A percentile compares a stretch with the other conserved stretches of the same genome.
Conservation (phyloP, 2,888 invertebrate species). For the Chalcis sispes region DNA sequence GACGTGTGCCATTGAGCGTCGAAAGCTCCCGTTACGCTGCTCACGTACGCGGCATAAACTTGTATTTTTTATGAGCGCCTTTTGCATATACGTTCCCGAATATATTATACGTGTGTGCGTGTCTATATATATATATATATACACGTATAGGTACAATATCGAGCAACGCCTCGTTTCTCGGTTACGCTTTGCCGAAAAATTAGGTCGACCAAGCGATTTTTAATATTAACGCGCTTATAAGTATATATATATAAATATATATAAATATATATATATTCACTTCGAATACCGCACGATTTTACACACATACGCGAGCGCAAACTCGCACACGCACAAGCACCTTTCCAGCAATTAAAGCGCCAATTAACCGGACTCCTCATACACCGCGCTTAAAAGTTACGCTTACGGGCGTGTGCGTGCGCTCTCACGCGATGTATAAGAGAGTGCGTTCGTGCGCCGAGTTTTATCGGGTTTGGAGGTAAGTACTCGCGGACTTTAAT, state of each 20-base stretch:
- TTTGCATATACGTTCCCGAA: neutral
- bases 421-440: too few relatives aligned
- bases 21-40: conserved; percentile 44
- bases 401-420: too few relatives aligned
- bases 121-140: conserved; percentile 6
- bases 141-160: conserved; percentile 49
- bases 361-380: conserved; percentile 46
- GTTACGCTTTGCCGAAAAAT: conserved; percentile 61
- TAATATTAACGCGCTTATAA: too few relatives aligned
- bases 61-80: neutral
- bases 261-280: neutral
- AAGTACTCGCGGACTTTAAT: too few relatives aligned
- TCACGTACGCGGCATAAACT: conserved; percentile 8
- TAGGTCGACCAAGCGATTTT: conserved; percentile 58
- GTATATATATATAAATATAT: too few relatives aligned
- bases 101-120: neutral
- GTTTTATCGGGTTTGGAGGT: too few relatives aligned
- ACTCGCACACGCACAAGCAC: neutral
- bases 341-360: conserved; percentile 45
- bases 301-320: neutral
- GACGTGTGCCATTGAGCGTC: conserved; percentile 37
- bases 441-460: too few relatives aligned
- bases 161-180: conserved; percentile 59
- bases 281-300: conserved; percentile 6
- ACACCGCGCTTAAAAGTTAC: too few relatives aligned